Evolutionary conservation across 2,888 invertebrate species (phyloP).

Genomic region (Pocota personata): DNA sequence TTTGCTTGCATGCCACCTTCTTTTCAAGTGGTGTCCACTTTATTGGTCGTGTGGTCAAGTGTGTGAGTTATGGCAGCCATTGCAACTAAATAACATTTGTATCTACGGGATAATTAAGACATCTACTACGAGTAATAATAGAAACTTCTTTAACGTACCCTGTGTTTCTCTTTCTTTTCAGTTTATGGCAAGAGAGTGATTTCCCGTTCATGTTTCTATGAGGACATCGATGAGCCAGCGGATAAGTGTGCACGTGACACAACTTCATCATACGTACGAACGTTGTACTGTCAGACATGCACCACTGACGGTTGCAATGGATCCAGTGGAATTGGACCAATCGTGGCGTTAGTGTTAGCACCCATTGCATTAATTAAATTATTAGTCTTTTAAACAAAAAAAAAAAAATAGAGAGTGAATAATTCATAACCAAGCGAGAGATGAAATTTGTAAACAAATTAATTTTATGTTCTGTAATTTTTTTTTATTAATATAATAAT

Average conservation of each 20-base stretch:
- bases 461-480: slow-evolving; percentile 42
- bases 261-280: slow-evolving; percentile 82
- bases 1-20: slow-evolving; percentile 62
- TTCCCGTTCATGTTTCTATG: slow-evolving; percentile 82
- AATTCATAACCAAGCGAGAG: slow-evolving; percentile 61
- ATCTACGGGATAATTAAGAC: slow-evolving; percentile 67
- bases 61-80: slow-evolving; percentile 42
- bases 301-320: slow-evolving; percentile 82
- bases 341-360: slow-evolving; percentile 76
- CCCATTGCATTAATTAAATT: slow-evolving; percentile 74
- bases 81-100: slow-evolving; percentile 59
- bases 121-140: slow-evolving; percentile 47
- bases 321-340: slow-evolving; percentile 77
- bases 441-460: slow-evolving; percentile 57
- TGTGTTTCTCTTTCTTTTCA: slow-evolving; percentile 75
- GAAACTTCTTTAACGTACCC: slow-evolving; percentile 35
- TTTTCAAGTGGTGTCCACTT: slow-evolving; percentile 39
- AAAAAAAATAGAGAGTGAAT: slow-evolving; percentile 40
- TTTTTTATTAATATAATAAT: slow-evolving; percentile 6
- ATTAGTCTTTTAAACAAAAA: slow-evolving; percentile 58
- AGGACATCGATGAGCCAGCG: slow-evolving; percentile 80
- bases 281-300: slow-evolving; percentile 82
- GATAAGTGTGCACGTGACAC: slow-evolving; percentile 81
- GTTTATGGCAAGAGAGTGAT: slow-evolving; percentile 82
- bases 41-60: not conserved